Conservation (phyloP, 2,888 invertebrate species). For the Actias luna region DNA sequence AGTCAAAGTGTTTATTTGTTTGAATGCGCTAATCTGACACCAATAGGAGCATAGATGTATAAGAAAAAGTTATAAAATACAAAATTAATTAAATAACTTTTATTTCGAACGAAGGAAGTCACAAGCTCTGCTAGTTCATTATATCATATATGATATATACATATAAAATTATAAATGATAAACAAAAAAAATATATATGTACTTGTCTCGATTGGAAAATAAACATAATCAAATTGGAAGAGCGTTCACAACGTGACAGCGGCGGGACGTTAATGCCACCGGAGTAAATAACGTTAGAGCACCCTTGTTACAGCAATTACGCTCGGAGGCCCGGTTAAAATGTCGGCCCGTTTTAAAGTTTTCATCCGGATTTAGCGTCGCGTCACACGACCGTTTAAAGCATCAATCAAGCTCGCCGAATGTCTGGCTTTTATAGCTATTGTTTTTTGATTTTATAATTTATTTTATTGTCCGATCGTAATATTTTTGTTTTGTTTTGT, state of each 20-base stretch:
- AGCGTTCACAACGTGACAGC: constrained; percentile 61
- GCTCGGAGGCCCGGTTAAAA: constrained; percentile 45
- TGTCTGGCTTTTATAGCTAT: constrained; percentile 44
- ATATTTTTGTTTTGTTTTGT: not conserved
- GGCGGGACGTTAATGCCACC: constrained; percentile 66
- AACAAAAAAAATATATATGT: constrained; percentile 34
- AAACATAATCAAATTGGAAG: constrained; percentile 67
- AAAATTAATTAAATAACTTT: too few relatives aligned
- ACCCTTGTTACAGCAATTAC: constrained; percentile 77
- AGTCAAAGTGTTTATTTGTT: too few relatives aligned
- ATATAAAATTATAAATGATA: constrained; percentile 33
- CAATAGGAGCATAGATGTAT: too few relatives aligned
- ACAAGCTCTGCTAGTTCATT: too few relatives aligned
- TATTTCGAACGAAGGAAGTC: too few relatives aligned
- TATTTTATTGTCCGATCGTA: constrained; percentile 3
- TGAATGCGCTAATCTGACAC: too few relatives aligned
- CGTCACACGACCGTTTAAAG: constrained; percentile 55
- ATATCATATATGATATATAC: constrained; percentile 21
- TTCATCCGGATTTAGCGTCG: constrained; percentile 55
- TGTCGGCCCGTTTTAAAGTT: constrained; percentile 61
- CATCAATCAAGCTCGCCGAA: constrained; percentile 52
- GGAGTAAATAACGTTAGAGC: constrained; percentile 76
- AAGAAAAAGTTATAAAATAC: too few relatives aligned
- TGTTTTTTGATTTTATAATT: constrained; percentile 32
- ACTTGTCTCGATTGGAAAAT: constrained; percentile 51